These are phyloP conservation scores for Mythimna impura DNA, from an alignment of 2,888 invertebrate species.

Conservation along the genomic window DNA sequence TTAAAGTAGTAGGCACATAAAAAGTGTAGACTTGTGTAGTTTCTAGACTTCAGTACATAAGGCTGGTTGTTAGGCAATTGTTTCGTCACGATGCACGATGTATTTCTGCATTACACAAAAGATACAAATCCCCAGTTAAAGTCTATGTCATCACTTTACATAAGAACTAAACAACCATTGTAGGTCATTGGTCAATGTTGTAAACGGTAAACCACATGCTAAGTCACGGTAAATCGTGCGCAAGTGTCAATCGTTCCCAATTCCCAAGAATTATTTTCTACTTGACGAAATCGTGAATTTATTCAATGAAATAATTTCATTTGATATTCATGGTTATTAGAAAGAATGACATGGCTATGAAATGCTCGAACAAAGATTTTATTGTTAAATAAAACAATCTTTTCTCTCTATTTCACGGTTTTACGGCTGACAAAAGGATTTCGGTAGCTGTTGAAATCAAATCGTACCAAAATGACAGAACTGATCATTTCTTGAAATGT, in stretches of 20 bases:
- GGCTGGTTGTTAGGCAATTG: neutral
- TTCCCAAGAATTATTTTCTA: conserved; percentile 23
- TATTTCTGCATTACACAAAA: conserved; percentile 34
- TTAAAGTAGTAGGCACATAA: neutral
- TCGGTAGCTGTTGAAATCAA: conserved; percentile 27
- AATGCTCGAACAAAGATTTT: conserved; percentile 14
- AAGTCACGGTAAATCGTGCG: conserved; percentile 52
- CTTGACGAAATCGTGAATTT: conserved; percentile 33
- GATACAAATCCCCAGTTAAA: conserved; percentile 25
- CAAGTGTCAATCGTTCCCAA: conserved; percentile 29
- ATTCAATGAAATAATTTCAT: conserved; percentile 34
- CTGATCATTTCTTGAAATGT: conserved; percentile 2
- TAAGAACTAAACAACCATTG: conserved; percentile 30
- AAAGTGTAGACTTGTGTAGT: neutral
- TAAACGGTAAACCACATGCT: conserved; percentile 34
- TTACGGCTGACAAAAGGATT: conserved; percentile 35
- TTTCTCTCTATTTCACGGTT: conserved; percentile 48
- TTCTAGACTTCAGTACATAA: neutral
- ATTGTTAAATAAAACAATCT: conserved; percentile 13
- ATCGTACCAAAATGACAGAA: conserved; percentile 3
- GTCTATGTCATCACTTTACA: conserved; percentile 46
- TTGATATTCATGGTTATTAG: conserved; percentile 32
- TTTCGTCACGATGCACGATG: conserved; percentile 40
- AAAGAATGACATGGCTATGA: conserved; percentile 24
- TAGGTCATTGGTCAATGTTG: conserved; percentile 54